Percentiles rank a stretch among this genome's conserved stretches.
These are phyloP conservation scores for Oplegnathus fasciatus DNA, from an alignment of 2,113 vertebrate species.

Conservation along the genomic window DNA sequence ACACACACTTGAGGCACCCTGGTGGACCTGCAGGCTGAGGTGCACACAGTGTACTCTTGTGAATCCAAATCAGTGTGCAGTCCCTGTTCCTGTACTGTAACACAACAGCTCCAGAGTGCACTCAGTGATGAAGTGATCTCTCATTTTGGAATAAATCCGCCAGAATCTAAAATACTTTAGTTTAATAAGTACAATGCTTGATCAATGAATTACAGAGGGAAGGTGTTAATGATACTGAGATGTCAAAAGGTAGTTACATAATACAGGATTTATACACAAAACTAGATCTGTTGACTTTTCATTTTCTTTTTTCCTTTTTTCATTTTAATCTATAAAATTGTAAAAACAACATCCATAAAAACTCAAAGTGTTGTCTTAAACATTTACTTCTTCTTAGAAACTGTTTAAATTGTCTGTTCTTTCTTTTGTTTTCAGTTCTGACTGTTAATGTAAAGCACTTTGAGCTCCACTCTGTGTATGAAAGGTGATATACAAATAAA, in stretches of 20 bases:
- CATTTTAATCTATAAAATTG: background rate
- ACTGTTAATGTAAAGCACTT: background rate
- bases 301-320: background rate
- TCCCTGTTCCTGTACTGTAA: conserved; percentile 24
- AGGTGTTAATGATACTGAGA: background rate
- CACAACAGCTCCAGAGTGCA: background rate
- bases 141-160: conserved; percentile 7
- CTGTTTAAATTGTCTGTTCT: background rate
- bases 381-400: background rate
- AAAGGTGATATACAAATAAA: background rate
- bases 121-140: conserved; percentile 6
- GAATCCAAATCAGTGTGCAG: conserved; percentile 38
- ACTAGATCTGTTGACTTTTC: background rate
- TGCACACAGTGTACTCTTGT: conserved; percentile 20
- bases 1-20: conserved; percentile 29
- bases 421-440: background rate
- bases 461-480: background rate
- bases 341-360: background rate
- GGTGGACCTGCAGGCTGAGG: conserved; percentile 30
- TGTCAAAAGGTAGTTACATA: background rate
- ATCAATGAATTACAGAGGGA: background rate
- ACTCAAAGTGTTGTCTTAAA: background rate
- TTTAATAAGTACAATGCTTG: background rate
- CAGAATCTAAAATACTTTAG: background rate
- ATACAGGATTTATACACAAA: background rate